phyloP scores from a whole-genome alignment of 2,113 vertebrate genomes.

The Hydropotes inermis region DNA sequence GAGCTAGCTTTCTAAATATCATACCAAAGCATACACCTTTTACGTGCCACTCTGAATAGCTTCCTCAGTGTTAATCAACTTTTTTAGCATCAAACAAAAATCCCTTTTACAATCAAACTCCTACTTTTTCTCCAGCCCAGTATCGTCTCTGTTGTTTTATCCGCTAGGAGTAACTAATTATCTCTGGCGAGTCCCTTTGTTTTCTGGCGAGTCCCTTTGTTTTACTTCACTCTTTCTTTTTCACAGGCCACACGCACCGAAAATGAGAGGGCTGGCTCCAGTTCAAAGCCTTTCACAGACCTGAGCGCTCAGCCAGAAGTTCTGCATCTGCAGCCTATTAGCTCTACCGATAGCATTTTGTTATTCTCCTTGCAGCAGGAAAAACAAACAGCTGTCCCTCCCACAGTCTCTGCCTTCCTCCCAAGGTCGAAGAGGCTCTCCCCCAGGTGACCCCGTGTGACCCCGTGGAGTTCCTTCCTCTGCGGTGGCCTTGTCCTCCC shows the following conservation, averaged over 20 bases:
- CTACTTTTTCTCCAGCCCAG: background rate
- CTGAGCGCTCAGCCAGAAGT: background rate
- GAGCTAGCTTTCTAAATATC: background rate
- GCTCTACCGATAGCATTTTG: conserved; percentile 46
- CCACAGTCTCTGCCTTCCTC: conserved; percentile 31
- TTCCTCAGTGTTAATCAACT: background rate
- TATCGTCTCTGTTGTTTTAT: background rate
- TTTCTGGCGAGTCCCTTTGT: conserved; percentile 10
- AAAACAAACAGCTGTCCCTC: conserved; percentile 65
- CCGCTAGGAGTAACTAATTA: background rate
- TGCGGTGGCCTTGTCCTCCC: background rate
- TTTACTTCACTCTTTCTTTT: conserved; percentile 8
- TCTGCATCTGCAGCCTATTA: conserved; percentile 57
- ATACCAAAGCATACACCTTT: background rate
- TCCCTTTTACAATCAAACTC: background rate
- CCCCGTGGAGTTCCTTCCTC: background rate
- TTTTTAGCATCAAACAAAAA: background rate
- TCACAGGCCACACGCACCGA: conserved; percentile 54
- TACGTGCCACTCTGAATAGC: background rate
- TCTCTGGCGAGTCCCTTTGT: conserved; percentile 6
- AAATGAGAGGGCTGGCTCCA: conserved; percentile 42
- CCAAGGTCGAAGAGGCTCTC: conserved; percentile 20
- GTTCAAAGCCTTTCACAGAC: conserved; percentile 51
- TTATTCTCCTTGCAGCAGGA: conserved; percentile 48
- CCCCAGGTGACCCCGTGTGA: conserved; percentile 28